Conservation (phyloP, 2,888 invertebrate genomes). For the Scaptomyza parva region DNA sequence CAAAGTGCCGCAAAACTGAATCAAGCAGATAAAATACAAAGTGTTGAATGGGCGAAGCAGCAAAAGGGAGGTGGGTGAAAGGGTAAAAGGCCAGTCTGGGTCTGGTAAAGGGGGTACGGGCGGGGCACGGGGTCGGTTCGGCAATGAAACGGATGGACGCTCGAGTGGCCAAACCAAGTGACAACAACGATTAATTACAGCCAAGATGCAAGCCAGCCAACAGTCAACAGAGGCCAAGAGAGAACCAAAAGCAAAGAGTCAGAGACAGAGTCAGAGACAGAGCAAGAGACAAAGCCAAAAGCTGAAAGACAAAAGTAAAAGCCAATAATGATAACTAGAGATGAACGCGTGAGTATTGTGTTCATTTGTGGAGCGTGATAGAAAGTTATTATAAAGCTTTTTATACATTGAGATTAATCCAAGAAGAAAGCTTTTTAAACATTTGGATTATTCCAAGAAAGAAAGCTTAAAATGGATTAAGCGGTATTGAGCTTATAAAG, state of each 20-base stretch:
- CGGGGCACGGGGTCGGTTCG: conserved; percentile 25
- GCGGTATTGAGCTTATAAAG: not conserved
- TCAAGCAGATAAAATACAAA: conserved; percentile 61
- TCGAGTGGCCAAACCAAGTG: conserved; percentile 64
- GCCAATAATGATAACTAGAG: conserved; percentile 37
- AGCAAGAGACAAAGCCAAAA: conserved; percentile 1
- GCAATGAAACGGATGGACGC: conserved; percentile 62
- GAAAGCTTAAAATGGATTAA: not conserved
- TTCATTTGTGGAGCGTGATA: not conserved
- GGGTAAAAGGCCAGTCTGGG: conserved; percentile 37
- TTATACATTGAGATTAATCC: no score
- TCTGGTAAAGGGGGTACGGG: conserved; percentile 23
- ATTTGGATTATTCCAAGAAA: no score
- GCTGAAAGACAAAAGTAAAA: conserved; percentile 19
- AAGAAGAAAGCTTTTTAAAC: no score
- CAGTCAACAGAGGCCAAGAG: conserved; percentile 3
- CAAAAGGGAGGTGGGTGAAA: not conserved
- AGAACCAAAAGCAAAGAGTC: not conserved
- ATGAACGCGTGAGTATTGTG: conserved; percentile 36
- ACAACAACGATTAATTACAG: conserved; percentile 68
- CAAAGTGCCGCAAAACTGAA: conserved; percentile 57
- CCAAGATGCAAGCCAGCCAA: conserved; percentile 48
- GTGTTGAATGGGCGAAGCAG: conserved; percentile 25
- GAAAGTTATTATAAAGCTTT: no score
- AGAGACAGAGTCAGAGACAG: not conserved